Evolutionary conservation across 2,888 invertebrate genomes (phyloP).

Genomic region (Megamerina dolium): DNA sequence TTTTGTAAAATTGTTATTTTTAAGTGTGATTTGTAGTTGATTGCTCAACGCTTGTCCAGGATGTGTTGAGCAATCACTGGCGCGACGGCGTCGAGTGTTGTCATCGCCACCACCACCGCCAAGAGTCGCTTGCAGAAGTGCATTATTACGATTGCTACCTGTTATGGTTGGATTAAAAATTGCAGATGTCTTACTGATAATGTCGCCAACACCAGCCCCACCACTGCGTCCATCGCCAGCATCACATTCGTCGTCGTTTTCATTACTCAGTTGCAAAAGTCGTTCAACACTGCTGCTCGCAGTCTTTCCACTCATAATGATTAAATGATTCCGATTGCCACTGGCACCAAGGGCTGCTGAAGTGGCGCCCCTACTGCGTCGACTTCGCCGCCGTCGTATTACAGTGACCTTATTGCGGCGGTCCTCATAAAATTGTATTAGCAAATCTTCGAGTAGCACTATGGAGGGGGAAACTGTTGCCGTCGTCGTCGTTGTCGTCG

Average conservation of each 20-base stretch:
- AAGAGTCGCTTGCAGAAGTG: slow-evolving; percentile 24
- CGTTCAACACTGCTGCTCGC: slow-evolving; percentile 29
- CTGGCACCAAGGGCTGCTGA: slow-evolving; percentile 12
- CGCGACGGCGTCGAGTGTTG: slow-evolving; percentile 35
- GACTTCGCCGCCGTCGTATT: slow-evolving; percentile 29
- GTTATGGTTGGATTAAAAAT: slow-evolving; percentile 22
- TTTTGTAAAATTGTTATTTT: slow-evolving; percentile 39
- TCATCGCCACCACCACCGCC: slow-evolving; percentile 22
- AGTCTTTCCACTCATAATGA: slow-evolving; percentile 31
- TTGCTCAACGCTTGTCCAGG: slow-evolving; percentile 29
- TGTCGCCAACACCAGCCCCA: slow-evolving; percentile 22
- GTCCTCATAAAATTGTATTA: slow-evolving; percentile 48
- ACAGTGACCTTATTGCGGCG: slow-evolving; percentile 38
- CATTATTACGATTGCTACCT: slow-evolving; percentile 20
- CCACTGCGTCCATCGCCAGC: slow-evolving; percentile 11
- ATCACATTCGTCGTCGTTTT: slow-evolving; percentile 19
- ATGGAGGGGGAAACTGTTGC: slow-evolving; percentile 26
- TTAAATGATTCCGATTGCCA: slow-evolving; percentile 22
- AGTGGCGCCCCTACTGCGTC: slow-evolving; percentile 21
- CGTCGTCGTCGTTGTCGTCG: slow-evolving; percentile 18
- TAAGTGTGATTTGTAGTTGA: slow-evolving; percentile 42
- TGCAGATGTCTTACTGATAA: slow-evolving; percentile 21
- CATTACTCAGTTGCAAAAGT: slow-evolving; percentile 25
- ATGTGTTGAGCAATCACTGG: slow-evolving; percentile 38
- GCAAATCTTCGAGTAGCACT: slow-evolving; percentile 42